Conservation (phyloP, 2,888 invertebrate genomes). For the Rhagonycha lutea region DNA sequence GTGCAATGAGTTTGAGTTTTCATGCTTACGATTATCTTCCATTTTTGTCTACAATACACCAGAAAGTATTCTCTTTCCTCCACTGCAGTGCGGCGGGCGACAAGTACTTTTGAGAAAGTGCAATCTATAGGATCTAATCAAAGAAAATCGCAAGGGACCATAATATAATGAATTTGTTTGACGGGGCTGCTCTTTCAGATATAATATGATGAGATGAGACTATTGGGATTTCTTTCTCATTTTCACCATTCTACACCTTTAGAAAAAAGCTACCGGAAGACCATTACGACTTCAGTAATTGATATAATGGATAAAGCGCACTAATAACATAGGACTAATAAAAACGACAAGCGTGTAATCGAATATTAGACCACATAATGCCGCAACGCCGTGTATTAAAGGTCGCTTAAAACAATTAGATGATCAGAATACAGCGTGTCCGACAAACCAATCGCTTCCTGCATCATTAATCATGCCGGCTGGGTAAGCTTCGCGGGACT, state of each 20-base stretch:
- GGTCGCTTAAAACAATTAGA: slow-evolving; percentile 46
- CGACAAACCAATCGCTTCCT: slow-evolving; percentile 50
- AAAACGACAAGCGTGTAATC: slow-evolving; percentile 39
- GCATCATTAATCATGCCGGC: slow-evolving; percentile 47
- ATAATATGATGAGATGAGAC: slow-evolving; percentile 32
- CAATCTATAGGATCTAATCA: slow-evolving; percentile 37
- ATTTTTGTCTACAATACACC: slow-evolving; percentile 14
- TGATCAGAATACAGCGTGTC: slow-evolving; percentile 44
- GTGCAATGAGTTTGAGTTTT: slow-evolving; percentile 16
- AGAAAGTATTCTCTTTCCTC: slow-evolving; percentile 12
- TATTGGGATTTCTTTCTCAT: slow-evolving; percentile 15
- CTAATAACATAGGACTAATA: slow-evolving; percentile 20
- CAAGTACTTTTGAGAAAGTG: slow-evolving; percentile 31
- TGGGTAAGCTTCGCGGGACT: slow-evolving; percentile 29
- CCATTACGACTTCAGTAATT: slow-evolving; percentile 14
- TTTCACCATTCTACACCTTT: background rate
- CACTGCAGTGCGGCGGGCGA: slow-evolving; percentile 26
- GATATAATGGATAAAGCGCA: slow-evolving; percentile 21
- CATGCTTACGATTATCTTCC: slow-evolving; percentile 14
- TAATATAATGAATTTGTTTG: slow-evolving; percentile 40
- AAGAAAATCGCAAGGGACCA: slow-evolving; percentile 37
- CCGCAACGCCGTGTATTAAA: slow-evolving; percentile 28
- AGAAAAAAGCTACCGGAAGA: slow-evolving; percentile 17
- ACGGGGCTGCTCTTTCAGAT: slow-evolving; percentile 34
- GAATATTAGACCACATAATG: slow-evolving; percentile 37